Base-by-base conservation (phyloP, 2,888 invertebrate species). In the Diloba caeruleocephala region DNA sequence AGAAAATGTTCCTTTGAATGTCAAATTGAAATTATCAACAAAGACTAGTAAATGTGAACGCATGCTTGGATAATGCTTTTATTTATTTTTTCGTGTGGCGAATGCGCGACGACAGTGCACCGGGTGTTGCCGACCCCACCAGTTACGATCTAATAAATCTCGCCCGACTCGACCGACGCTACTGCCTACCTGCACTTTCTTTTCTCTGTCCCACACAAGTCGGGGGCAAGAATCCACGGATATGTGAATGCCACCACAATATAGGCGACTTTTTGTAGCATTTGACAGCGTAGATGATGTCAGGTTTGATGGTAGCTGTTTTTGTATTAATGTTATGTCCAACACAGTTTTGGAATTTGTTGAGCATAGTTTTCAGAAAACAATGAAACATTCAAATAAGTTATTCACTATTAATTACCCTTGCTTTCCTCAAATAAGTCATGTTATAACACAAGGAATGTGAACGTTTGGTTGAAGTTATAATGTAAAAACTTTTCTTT, bases 131-230 rank as follows among this genome's bases (percentile, higher is more conserved):
- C 87, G 88, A 86, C 89, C 89, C 87, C 87, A 78, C 82, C 81
- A 82, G 89, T 91, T 91, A 92, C 90, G 90, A 89, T 90, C 92
- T 89, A 92, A 91, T 92, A 92, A 91, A 92, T 91, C 90, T 88
- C 78, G 82, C 82, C 74, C 76, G 76, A 71, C 72, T 79, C 78
- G 78, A 63, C 74, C 76, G 79, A 77, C 75, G 82, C 82, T 76
- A 78, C 82, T 80, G 78, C 79, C 88, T 90, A 90, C 91, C 91
- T 92, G 90, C 89, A 89, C 89, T 90, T 89, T 90, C 90, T 90
- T 90, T 87, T 91, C 90, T 88, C 88, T 89, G 88, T 89, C 90
- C 77, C 86, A 82, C 89, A 86, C 83, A 76, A 74, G 78, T 74
- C 71, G 68, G 69, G 71, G 78, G 73, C 78, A 79, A 79, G 76